Conservation (phyloP, 2,888 invertebrate genomes). For the Stenoptilia bipunctidactyla region DNA sequence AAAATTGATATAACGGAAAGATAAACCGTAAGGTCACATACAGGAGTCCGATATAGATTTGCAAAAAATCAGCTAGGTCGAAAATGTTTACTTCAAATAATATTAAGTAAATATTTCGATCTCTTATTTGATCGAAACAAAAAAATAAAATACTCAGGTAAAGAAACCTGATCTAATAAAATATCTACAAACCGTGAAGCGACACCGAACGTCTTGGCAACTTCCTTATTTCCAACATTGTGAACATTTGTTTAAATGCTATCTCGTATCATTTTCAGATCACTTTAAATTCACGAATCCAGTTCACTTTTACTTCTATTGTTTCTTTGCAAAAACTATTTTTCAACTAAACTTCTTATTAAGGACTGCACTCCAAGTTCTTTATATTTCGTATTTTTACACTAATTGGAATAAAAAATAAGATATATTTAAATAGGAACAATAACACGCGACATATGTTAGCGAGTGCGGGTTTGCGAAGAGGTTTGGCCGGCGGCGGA, state of each 20-base stretch:
- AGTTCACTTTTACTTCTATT: slow-evolving; percentile 39
- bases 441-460: neutral
- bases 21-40: too few species aligned
- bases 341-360: neutral
- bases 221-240: slow-evolving; percentile 58
- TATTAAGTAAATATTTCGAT: too few species aligned
- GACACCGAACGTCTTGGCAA: slow-evolving; percentile 55
- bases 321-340: slow-evolving; percentile 27
- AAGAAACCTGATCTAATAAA: slow-evolving; percentile 11
- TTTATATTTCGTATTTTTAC: too few species aligned
- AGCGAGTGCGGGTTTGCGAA: slow-evolving; percentile 6
- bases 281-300: neutral
- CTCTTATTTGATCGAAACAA: too few species aligned
- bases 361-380: too few species aligned
- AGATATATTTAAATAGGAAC: neutral
- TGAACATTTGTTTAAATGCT: slow-evolving; percentile 33
- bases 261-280: neutral
- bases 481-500: slow-evolving; percentile 21
- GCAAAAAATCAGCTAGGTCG: too few species aligned
- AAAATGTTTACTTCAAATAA: too few species aligned
- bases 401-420: neutral
- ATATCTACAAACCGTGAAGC: slow-evolving; percentile 44
- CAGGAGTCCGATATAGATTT: too few species aligned
- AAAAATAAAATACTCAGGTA: too few species aligned
- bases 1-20: too few species aligned